phyloP scores from a whole-genome alignment of 2,888 invertebrate species.

The Ischnura elegans region DNA sequence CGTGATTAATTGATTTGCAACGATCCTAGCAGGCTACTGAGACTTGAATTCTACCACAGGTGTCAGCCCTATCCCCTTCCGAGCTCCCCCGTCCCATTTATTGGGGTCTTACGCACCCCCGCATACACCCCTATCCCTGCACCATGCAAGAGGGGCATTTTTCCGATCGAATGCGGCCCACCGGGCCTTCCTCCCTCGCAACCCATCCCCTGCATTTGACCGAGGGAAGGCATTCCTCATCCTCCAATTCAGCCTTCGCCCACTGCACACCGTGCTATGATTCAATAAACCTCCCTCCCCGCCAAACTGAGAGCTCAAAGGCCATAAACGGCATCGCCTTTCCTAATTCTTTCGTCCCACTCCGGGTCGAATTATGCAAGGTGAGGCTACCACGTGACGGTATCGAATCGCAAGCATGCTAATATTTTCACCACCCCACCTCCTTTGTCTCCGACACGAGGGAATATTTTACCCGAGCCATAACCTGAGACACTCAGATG shows the following conservation, averaged over 20 bases:
- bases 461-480: constrained; percentile 1
- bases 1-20: constrained; percentile 72
- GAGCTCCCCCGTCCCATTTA: not conserved
- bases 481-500: not conserved
- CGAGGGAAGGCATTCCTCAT: not conserved
- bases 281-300: not conserved
- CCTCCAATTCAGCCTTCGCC: not conserved
- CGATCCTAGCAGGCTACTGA: constrained; percentile 68
- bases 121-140: not conserved
- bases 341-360: constrained; percentile 51
- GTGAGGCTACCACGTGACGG: constrained; percentile 44
- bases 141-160: not conserved
- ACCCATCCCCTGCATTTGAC: not conserved
- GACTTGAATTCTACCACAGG: constrained; percentile 68
- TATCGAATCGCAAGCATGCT: constrained; percentile 51
- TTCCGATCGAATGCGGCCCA: constrained; percentile 37
- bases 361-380: constrained; percentile 4
- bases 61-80: constrained; percentile 58
- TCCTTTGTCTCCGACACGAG: not conserved
- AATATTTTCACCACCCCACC: not conserved
- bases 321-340: not conserved
- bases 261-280: not conserved
- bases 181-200: constrained; percentile 26
- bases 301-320: not conserved
- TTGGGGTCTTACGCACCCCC: constrained; percentile 48